A percentile compares a stretch with the other conserved stretches of the same genome.
phyloP scores from a whole-genome alignment of 2,797 vertebrate genomes.

The Tachyglossus aculeatus region DNA sequence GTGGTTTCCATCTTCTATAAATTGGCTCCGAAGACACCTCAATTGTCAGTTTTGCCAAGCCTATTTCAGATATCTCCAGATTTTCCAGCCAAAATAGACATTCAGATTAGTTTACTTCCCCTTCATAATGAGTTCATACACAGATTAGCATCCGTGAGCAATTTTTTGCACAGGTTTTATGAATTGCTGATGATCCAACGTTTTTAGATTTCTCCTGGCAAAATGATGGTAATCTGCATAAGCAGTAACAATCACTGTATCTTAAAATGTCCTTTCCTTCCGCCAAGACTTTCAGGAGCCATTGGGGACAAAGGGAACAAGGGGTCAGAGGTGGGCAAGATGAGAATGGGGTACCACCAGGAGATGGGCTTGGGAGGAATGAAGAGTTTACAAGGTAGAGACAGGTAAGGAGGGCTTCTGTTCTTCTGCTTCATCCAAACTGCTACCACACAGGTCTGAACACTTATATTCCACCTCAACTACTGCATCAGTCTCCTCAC shows the following conservation, averaged over 20 bases:
- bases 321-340: no score
- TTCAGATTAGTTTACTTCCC: neutral
- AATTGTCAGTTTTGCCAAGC: neutral
- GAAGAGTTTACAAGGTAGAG: no score
- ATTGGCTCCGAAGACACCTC: neutral
- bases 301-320: no score
- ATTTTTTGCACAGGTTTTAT: neutral
- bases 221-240: neutral
- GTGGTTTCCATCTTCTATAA: no score
- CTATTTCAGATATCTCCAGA: neutral
- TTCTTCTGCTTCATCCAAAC: no score
- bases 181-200: neutral
- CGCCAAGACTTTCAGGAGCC: neutral
- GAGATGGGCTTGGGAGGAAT: no score
- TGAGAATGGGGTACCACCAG: no score
- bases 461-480: no score
- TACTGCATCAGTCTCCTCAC: no score
- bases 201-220: neutral
- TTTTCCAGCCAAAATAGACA: neutral
- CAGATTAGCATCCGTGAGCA: neutral
- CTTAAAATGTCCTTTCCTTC: neutral
- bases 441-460: no score
- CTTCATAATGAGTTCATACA: fast-evolving
- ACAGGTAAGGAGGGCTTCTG: no score
- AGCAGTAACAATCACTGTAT: neutral